Evolutionary conservation across 2,113 vertebrate genomes (phyloP), one percentile per base, ranked within the genome.

Genomic region (Verasper variegatus): DNA sequence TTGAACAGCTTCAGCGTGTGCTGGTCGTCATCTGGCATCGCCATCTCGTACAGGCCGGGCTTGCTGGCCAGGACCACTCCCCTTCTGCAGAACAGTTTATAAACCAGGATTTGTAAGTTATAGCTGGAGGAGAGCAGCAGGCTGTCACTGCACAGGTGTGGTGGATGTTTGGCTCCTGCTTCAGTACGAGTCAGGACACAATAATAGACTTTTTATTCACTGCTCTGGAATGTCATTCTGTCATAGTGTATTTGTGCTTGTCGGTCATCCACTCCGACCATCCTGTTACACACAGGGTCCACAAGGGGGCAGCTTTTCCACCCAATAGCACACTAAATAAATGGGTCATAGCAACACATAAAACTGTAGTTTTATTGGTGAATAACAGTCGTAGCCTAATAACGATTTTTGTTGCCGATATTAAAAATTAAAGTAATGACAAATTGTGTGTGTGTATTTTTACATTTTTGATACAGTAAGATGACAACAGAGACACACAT

Each of bases 21-120:
- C 87, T 98, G 97, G 89, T 97, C 94, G 0, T 99, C 97, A 0
- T 99, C 97, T 0, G 96, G 96, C 96, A 98, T 97, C 40, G 72
- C 94, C 93, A 96, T 91, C 92, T 99, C 96, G 0, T 94, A 97
- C 0, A 88, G 47, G 26, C 95, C 95, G 0, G 95, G 91, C 63
- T 92, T 92, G 2, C 92, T 94, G 35, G 86, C 87, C 49, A 99
- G 90, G 17, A 94, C 90, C 47, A 87, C 89, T 47, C 93, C 96
- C 0, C 86, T 93, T 93, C 97, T 97, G 91, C 2, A 6, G 68
- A 59, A 23, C 59, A 69, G 18, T 0, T 24, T 17, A 68, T 68
- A 26, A 78, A 55, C 18, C 35, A 61, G 15, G 21, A 59, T 71
- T 51, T 6, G 47, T 3, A 26, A 4, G 4, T 64, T 18, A 10